Evolutionary conservation across 2,888 invertebrate species (phyloP).

Genomic region (Drosophila austrosaltans): DNA sequence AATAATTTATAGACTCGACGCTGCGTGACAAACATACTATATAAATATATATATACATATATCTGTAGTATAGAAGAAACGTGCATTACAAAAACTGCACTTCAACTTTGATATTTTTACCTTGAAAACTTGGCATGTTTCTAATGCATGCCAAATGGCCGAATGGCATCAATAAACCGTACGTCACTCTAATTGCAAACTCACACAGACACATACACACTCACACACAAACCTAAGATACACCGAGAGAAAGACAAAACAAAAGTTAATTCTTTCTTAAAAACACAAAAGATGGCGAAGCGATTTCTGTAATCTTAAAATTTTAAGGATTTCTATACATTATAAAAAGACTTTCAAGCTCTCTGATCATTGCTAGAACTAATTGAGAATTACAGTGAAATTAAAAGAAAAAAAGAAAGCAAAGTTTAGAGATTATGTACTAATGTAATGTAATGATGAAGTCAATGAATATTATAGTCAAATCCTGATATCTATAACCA

Average conservation of each 20-base stretch:
- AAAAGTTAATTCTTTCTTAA: too few species aligned
- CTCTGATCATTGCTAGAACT: too few species aligned
- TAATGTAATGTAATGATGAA: too few species aligned
- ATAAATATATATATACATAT: slow-evolving; percentile 9
- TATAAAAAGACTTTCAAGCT: too few species aligned
- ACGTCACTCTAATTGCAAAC: slow-evolving; percentile 74
- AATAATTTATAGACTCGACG: slow-evolving; percentile 63
- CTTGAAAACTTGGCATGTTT: slow-evolving; percentile 52
- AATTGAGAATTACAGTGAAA: too few species aligned
- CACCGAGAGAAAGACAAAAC: slow-evolving; percentile 5
- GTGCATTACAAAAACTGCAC: slow-evolving; percentile 51
- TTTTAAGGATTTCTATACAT: too few species aligned
- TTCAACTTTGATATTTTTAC: slow-evolving; percentile 75
- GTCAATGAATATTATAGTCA: too few species aligned
- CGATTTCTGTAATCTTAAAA: too few species aligned
- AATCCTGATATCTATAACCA: too few species aligned
- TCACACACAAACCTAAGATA: background rate
- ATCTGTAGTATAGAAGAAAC: slow-evolving; percentile 42
- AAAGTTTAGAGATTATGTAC: too few species aligned
- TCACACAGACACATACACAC: slow-evolving; percentile 20
- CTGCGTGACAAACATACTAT: slow-evolving; percentile 51
- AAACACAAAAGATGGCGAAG: too few species aligned
- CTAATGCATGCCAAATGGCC: slow-evolving; percentile 77
- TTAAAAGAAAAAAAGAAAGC: too few species aligned
- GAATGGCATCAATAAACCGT: slow-evolving; percentile 74